Evolutionary conservation across 2,888 invertebrate species (phyloP).

Genomic region (Eristalis pertinax): DNA sequence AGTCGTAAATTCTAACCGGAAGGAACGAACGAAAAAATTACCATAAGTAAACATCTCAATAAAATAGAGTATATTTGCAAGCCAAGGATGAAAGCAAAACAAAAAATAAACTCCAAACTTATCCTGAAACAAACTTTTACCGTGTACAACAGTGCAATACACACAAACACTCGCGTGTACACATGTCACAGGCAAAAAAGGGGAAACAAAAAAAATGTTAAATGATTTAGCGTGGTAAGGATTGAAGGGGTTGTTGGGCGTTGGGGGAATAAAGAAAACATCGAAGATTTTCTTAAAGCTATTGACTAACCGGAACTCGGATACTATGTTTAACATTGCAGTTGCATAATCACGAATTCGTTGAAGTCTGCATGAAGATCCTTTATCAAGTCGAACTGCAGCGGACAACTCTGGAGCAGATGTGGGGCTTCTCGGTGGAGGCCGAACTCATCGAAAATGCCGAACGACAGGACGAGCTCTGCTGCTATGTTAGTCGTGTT

Average conservation of each 20-base stretch:
- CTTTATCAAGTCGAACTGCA: constrained; percentile 97
- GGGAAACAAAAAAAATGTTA: constrained; percentile 12
- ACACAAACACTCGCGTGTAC: neutral
- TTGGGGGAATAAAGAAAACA: neutral
- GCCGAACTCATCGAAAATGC: constrained; percentile 98
- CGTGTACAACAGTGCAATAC: constrained; percentile 15
- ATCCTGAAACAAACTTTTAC: constrained; percentile 34
- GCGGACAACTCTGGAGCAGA: constrained; percentile 93
- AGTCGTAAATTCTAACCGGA: neutral
- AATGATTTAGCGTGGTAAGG: neutral
- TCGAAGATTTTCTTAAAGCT: constrained; percentile 37
- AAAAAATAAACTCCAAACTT: constrained; percentile 38
- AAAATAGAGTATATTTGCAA: constrained; percentile 39
- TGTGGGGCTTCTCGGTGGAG: constrained; percentile 99
- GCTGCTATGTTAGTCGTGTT: constrained; percentile 97
- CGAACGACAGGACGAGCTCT: constrained; percentile 97
- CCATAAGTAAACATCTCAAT: constrained; percentile 58
- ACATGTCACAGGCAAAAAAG: neutral
- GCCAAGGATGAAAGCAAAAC: constrained; percentile 29
- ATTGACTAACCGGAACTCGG: constrained; percentile 69
- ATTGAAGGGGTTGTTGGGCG: neutral
- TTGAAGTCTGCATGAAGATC: constrained; percentile 98
- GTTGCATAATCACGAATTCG: constrained; percentile 96
- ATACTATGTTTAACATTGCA: constrained; percentile 81
- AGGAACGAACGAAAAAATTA: constrained; percentile 31